These are phyloP conservation scores for Danaus melanippus DNA, from an alignment of 1,140 invertebrate genomes.

Conservation along the genomic window DNA sequence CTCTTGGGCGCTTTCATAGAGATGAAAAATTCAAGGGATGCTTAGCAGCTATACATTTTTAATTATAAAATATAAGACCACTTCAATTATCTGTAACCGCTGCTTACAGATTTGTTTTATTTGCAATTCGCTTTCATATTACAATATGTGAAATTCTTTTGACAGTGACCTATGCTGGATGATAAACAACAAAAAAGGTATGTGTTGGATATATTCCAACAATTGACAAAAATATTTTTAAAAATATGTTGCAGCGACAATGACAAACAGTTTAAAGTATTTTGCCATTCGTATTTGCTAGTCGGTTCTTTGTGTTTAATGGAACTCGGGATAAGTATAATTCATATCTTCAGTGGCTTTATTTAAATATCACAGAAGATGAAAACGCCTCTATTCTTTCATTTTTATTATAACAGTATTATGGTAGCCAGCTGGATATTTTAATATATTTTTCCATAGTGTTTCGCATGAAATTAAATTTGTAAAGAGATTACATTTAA, in stretches of 20 bases:
- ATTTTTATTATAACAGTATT: too few species aligned
- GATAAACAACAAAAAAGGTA: constrained; percentile 41
- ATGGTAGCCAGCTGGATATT: too few species aligned
- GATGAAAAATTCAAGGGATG: constrained; percentile 58
- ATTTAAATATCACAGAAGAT: constrained; percentile 6
- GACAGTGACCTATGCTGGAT: constrained; percentile 38
- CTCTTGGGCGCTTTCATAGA: constrained; percentile 59
- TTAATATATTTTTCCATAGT: too few species aligned
- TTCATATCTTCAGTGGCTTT: constrained; percentile 13
- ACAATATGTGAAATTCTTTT: constrained; percentile 34
- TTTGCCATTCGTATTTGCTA: constrained; percentile 24
- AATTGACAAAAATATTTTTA: constrained; percentile 39
- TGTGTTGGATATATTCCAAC: constrained; percentile 40
- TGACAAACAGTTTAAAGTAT: constrained; percentile 30
- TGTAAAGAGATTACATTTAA: too few species aligned
- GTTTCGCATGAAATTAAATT: too few species aligned
- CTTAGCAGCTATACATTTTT: constrained; percentile 53
- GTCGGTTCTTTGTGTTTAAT: constrained; percentile 16
- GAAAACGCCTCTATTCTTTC: constrained; percentile 4
- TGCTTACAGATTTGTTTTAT: constrained; percentile 24
- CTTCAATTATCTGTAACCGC: constrained; percentile 10
- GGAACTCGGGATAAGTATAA: constrained; percentile 11
- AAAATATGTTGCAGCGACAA: constrained; percentile 31
- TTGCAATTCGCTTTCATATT: constrained; percentile 22
- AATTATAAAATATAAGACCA: constrained; percentile 39